Conservation (phyloP, 2,113 vertebrate species). For the Semnornis frantzii region DNA sequence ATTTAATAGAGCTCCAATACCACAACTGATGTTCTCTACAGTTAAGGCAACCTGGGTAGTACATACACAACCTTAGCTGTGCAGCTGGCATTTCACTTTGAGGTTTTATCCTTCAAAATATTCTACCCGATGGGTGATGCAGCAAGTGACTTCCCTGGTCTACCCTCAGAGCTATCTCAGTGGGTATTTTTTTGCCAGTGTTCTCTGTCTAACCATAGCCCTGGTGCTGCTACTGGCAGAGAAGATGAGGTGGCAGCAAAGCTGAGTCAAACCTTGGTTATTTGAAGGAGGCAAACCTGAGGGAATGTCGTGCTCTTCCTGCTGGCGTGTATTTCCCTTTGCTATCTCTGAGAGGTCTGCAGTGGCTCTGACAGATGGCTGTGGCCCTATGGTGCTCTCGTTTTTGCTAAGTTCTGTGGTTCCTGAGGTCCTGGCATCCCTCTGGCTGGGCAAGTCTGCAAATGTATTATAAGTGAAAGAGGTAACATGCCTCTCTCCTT, state of each 20-base stretch:
- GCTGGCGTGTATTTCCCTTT: not conserved
- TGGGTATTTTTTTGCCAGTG: not conserved
- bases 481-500: not conserved
- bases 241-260: not conserved
- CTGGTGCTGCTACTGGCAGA: not conserved
- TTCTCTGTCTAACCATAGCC: not conserved
- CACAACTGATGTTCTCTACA: not conserved
- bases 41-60: not conserved
- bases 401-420: not conserved
- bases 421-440: not conserved
- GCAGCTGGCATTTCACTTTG: not conserved
- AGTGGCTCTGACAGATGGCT: rapidly evolving
- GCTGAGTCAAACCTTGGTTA: not conserved
- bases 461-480: not conserved
- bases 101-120: not conserved
- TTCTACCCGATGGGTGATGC: not conserved
- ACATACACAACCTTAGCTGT: rapidly evolving
- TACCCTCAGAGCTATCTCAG: not conserved
- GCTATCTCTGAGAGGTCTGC: not conserved
- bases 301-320: not conserved
- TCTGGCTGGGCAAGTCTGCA: not conserved
- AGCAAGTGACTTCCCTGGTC: not conserved
- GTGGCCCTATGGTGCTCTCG: rapidly evolving
- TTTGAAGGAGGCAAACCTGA: not conserved
- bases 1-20: not conserved